A percentile compares a stretch with the other conserved stretches of the same genome.
These are phyloP conservation scores for Sylvilagus floridanus DNA, from an alignment of 2,797 vertebrate genomes.

Conservation along the genomic window DNA sequence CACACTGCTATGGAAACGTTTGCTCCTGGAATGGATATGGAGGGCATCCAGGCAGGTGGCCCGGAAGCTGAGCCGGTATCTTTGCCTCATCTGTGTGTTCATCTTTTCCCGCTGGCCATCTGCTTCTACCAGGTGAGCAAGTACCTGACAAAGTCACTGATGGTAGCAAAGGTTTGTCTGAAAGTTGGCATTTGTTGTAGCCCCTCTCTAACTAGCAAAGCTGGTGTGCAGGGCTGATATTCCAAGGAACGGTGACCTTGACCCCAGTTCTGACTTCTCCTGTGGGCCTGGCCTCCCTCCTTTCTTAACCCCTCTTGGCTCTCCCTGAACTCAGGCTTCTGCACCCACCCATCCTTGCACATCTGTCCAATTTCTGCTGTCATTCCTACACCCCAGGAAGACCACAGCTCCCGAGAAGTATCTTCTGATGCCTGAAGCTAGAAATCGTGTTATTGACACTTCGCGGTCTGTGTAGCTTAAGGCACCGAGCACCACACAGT, in stretches of 20 bases:
- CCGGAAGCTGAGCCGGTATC: not conserved
- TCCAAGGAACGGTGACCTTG: not conserved
- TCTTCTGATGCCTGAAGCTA: not conserved
- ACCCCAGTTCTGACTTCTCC: not conserved
- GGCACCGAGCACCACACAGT: not conserved
- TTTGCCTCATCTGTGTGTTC: not conserved
- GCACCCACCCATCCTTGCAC: accelerated
- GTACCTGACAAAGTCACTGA: not conserved
- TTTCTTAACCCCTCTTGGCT: not conserved
- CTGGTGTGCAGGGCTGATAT: not conserved
- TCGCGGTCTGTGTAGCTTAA: not conserved
- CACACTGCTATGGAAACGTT: conserved; percentile 52
- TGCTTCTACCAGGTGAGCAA: not conserved
- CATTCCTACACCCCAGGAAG: not conserved
- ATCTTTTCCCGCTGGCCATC: not conserved
- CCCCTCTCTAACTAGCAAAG: not conserved
- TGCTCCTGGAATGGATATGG: conserved; percentile 56
- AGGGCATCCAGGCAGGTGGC: not conserved
- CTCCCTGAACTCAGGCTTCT: not conserved
- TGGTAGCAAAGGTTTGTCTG: not conserved
- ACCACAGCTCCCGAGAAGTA: not conserved
- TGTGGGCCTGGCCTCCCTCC: not conserved
- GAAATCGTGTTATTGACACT: not conserved
- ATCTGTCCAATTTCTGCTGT: not conserved
- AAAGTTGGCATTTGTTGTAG: conserved; percentile 1